A percentile compares a stretch with the other conserved stretches of the same genome.
These are phyloP conservation scores for Heteropelma amictum DNA, from an alignment of 2,888 invertebrate genomes.

Conservation along the genomic window DNA sequence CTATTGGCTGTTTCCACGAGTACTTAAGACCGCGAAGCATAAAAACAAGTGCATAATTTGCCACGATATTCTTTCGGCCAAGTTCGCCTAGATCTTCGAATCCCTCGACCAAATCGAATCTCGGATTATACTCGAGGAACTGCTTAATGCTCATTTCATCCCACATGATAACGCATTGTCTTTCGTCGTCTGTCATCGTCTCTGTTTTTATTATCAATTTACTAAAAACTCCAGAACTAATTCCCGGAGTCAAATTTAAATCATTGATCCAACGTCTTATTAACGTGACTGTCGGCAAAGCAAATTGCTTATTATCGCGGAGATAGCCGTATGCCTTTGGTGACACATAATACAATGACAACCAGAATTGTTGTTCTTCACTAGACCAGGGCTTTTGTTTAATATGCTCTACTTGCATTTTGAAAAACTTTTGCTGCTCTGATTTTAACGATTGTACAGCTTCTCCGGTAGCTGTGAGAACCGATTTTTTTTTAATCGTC, in stretches of 20 bases:
- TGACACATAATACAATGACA: slow-evolving; percentile 65
- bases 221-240: slow-evolving; percentile 54
- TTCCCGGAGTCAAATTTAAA: slow-evolving; percentile 58
- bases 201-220: slow-evolving; percentile 57
- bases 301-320: slow-evolving; percentile 56
- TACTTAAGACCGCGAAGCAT: slow-evolving; percentile 59
- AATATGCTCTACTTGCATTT: slow-evolving; percentile 53
- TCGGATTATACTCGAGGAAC: slow-evolving; percentile 56
- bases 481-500: too few species aligned
- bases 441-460: too few species aligned
- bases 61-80: slow-evolving; percentile 48
- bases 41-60: slow-evolving; percentile 61
- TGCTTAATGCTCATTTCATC: slow-evolving; percentile 63
- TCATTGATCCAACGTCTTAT: slow-evolving; percentile 63
- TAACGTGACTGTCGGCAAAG: slow-evolving; percentile 61
- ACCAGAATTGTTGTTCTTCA: slow-evolving; percentile 63
- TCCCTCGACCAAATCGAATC: slow-evolving; percentile 59
- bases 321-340: slow-evolving; percentile 63
- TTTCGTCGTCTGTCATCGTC: slow-evolving; percentile 59
- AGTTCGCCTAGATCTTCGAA: slow-evolving; percentile 60
- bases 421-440: too few species aligned
- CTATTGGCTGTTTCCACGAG: slow-evolving; percentile 62
- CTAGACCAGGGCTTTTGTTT: slow-evolving; percentile 57
- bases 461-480: too few species aligned
- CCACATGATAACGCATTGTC: slow-evolving; percentile 60